Percentiles rank a stretch among this genome's conserved stretches.
phyloP scores from a whole-genome alignment of 2,888 invertebrate genomes.

The Portevinia maculata region DNA sequence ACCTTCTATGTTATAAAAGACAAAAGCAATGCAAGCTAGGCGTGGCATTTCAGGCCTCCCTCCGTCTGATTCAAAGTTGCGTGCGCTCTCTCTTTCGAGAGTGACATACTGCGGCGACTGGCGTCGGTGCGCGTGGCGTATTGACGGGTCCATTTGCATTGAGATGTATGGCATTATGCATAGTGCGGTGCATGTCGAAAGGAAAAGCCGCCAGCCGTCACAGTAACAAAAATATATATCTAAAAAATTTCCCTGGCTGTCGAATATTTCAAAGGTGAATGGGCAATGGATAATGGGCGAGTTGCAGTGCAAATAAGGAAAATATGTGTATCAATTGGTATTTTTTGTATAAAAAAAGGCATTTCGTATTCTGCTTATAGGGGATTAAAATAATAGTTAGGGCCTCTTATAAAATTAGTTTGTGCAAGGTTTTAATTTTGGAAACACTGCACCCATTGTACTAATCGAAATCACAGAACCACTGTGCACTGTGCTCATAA shows the following conservation, averaged over 20 bases:
- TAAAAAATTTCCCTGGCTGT: slow-evolving; percentile 23
- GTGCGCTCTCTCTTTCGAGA: slow-evolving; percentile 38
- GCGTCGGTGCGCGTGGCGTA: not conserved
- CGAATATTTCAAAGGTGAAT: slow-evolving; percentile 52
- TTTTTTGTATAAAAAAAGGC: too few species aligned
- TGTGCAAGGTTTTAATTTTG: too few species aligned
- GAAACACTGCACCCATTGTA: too few species aligned
- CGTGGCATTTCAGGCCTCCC: slow-evolving; percentile 54
- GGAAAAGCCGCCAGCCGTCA: slow-evolving; percentile 36
- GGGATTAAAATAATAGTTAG: too few species aligned
- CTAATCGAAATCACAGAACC: too few species aligned
- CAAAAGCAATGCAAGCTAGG: slow-evolving; percentile 48
- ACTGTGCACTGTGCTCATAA: too few species aligned
- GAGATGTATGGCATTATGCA: slow-evolving; percentile 37
- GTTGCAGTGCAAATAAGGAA: too few species aligned
- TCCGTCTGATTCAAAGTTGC: slow-evolving; percentile 46
- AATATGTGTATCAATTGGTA: too few species aligned
- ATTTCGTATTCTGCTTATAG: too few species aligned
- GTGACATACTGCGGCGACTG: not conserved
- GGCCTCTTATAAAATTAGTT: too few species aligned
- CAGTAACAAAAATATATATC: slow-evolving; percentile 13
- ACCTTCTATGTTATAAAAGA: slow-evolving; percentile 61
- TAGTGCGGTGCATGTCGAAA: slow-evolving; percentile 27
- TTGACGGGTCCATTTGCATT: slow-evolving; percentile 5
- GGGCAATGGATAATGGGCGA: slow-evolving; percentile 45